Evolutionary conservation across 2,797 vertebrate genomes (phyloP), one percentile per base, ranked within the genome.

Genomic region (Huso huso): DNA sequence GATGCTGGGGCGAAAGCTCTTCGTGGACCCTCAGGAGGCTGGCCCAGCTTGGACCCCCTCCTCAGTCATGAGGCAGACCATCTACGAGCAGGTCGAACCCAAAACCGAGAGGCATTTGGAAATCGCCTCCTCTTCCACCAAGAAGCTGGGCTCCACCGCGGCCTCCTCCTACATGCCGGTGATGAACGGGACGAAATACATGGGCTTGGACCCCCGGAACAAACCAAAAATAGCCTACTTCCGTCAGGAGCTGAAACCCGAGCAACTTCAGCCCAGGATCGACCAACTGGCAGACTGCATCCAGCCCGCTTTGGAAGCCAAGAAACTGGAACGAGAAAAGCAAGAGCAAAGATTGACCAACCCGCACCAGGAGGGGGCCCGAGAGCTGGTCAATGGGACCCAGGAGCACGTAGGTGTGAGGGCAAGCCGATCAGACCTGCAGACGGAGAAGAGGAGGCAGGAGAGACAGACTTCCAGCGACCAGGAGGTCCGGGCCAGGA

Each of bases 1-100:
- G 0, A 81, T 97, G 6, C 83, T 97, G 64, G 93, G 92, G 11
- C 92, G 94, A 8, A 96, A 94, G 71, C 89, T 97, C 78, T 93
- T 95, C 72, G 83, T 93, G 51, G 94, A 95, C 51, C 89, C 93
- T 8, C 83, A 87, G 67, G 75, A 94, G 72, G 79, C 82, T 59
- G 77, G 79, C 65, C 66, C 78, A 3, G 71, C 64, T 49, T 78
- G 79, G 0, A 37, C 77, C 73, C 77, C 78, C 5, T 83, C 88
- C 50, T 88, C 89, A 0, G 83, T 92, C 62, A 78, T 87, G 69
- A 83, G 89, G 73, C 82, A 92, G 74, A 85, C 90, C 59, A 86
- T 93, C 70, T 89, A 92, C 0, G 93, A 95, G 61, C 88, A 90
- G 75, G 86, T 87, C 0, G 86, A 90, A 57, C 67, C 78, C 59